Conservation (phyloP, 2,797 vertebrate species). For the Molossus alvarezi region DNA sequence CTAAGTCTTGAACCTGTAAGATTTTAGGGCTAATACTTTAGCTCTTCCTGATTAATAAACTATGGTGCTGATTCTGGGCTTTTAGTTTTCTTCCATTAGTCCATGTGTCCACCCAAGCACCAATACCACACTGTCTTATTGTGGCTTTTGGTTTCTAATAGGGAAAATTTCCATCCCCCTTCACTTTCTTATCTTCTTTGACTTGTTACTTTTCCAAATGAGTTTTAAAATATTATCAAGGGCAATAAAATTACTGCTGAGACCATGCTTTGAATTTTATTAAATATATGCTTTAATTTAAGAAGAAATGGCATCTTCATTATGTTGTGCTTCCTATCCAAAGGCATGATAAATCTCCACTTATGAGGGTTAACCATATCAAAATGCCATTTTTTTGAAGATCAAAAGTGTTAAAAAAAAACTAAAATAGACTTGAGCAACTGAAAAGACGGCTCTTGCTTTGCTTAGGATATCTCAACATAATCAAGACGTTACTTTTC, state of each 20-base stretch:
- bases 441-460: neutral
- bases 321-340: constrained; percentile 61
- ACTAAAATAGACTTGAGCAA: constrained; percentile 18
- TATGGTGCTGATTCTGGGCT: neutral
- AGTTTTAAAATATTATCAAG: constrained; percentile 77
- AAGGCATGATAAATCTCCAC: constrained; percentile 71
- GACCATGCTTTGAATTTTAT: constrained; percentile 76
- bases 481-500: neutral
- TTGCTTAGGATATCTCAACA: neutral
- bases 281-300: constrained; percentile 73
- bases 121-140: constrained; percentile 24
- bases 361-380: constrained; percentile 73
- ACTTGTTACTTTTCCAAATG: constrained; percentile 70
- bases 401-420: constrained; percentile 48
- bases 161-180: neutral
- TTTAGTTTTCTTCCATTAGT: constrained; percentile 22
- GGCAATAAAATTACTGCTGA: constrained; percentile 74
- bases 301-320: constrained; percentile 80
- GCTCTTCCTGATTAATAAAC: neutral
- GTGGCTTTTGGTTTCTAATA: constrained; percentile 63
- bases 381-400: constrained; percentile 63
- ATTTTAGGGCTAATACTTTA: neutral
- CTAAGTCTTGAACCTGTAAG: neutral
- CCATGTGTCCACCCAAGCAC: constrained; percentile 24
- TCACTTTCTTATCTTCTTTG: constrained; percentile 70